Conservation (phyloP, 2,113 vertebrate species). For the Lamprotornis superbus region DNA sequence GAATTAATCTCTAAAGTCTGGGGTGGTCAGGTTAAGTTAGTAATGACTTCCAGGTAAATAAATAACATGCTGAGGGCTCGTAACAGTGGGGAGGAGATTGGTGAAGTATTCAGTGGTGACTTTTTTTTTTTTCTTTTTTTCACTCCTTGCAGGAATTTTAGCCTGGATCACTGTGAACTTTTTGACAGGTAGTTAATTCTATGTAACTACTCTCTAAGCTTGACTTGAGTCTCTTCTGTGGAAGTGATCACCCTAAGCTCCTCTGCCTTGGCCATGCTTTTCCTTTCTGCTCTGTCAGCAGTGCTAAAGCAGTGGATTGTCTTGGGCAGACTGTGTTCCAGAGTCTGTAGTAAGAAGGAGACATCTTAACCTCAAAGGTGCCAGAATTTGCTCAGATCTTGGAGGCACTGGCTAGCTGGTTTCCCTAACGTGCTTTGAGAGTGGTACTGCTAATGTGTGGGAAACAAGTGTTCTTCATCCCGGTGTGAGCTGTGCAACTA, state of each 20-base stretch:
- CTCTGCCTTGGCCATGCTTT: background rate
- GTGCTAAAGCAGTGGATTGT: background rate
- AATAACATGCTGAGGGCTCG: background rate
- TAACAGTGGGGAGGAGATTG: background rate
- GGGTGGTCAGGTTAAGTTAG: background rate
- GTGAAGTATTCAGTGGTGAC: background rate
- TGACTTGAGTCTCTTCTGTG: background rate
- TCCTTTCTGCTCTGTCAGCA: background rate
- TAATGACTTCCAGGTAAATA: background rate
- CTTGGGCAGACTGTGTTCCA: background rate
- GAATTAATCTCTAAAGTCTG: background rate
- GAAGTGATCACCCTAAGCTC: background rate
- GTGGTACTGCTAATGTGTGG: background rate
- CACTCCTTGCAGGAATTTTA: conserved; percentile 83
- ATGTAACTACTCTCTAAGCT: background rate
- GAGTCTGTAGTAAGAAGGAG: background rate
- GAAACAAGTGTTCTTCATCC: background rate
- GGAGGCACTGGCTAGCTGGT: background rate
- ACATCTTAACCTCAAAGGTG: background rate
- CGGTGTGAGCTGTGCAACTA: background rate
- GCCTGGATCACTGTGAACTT: conserved; percentile 99
- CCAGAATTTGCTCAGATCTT: background rate
- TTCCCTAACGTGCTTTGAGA: accelerated
- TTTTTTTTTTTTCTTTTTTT: conserved; percentile 18
- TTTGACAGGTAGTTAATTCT: conserved; percentile 87